Conservation (phyloP, 2,113 vertebrate genomes). For the Danio rerio region GRCz12tu NC_133194.1:28044501-28045000, state of each 20-base stretch:
- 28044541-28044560: not conserved
- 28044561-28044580: slow-evolving; percentile 5
- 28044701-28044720: slow-evolving; percentile 12
- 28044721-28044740: too few relatives aligned
- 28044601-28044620: not conserved
- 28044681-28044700: not conserved
- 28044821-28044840: slow-evolving; percentile 45
- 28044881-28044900: slow-evolving; percentile 40
- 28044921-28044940: slow-evolving; percentile 1
- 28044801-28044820: slow-evolving; percentile 43
- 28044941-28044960: slow-evolving; percentile 11
- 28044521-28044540: not conserved
- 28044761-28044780: not conserved
- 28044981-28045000: slow-evolving; percentile 58
- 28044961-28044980: slow-evolving; percentile 65
- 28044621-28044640: not conserved
- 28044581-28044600: slow-evolving; percentile 1
- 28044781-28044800: slow-evolving; percentile 27
- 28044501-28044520: slow-evolving; percentile 6
- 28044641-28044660: not conserved
- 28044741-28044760: not conserved
- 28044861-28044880: slow-evolving; percentile 53
- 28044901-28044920: slow-evolving; percentile 37
- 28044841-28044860: slow-evolving; percentile 23
- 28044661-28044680: not conserved